These are phyloP conservation scores for Barnardius zonarius DNA, from an alignment of 2,113 vertebrate species.

Conservation along the genomic window DNA sequence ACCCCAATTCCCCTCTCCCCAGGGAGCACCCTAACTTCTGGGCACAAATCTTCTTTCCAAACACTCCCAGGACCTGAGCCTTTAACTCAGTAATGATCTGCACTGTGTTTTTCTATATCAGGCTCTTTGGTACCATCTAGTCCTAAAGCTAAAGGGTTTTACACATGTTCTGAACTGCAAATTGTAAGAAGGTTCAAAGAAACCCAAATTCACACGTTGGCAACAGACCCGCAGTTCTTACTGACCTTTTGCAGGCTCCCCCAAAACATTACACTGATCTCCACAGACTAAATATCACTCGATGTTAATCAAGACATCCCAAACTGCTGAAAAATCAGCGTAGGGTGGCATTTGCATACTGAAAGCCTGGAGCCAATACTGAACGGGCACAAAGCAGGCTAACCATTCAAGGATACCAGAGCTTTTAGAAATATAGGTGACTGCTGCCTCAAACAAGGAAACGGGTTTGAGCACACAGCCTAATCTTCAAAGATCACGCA, in stretches of 20 bases:
- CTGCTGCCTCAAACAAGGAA: background rate
- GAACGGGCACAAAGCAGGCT: background rate
- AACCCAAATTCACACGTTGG: background rate
- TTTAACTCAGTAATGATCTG: background rate
- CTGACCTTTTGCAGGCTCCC: background rate
- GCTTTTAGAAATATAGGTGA: background rate
- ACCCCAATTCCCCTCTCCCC: background rate
- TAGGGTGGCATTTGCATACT: background rate
- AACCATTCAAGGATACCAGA: background rate
- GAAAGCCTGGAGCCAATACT: rapidly evolving
- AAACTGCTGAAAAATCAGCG: background rate
- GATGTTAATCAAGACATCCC: background rate
- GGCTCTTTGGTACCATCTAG: background rate
- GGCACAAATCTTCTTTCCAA: background rate
- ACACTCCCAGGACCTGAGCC: background rate
- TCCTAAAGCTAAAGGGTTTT: background rate
- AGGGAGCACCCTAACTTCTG: background rate
- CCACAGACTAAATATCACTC: rapidly evolving
- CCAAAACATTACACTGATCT: background rate
- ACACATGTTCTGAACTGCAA: background rate
- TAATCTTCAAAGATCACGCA: background rate
- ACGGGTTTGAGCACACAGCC: background rate
- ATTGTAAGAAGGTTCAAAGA: background rate
- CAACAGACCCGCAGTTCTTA: background rate
- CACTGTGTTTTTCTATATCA: background rate